Evolutionary conservation across 2,797 vertebrate genomes (phyloP), one percentile per base, ranked within the genome.

Genomic region (Sylvia borin): DNA sequence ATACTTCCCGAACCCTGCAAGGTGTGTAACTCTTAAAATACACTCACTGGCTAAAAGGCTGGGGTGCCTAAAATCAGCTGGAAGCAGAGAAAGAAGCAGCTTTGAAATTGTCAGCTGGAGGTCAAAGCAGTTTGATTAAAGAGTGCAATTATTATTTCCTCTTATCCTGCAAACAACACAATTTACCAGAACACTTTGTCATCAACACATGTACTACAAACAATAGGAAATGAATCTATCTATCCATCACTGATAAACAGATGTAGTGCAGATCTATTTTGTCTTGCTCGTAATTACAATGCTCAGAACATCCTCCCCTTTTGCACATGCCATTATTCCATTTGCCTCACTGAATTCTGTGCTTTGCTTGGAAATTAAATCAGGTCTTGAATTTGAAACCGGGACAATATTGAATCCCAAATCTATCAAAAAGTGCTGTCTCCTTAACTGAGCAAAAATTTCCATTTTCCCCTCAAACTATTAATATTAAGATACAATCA

Each of bases 401-500:
- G 94, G 86, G 79, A 95, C 95, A 95, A 95, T 95, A 96, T 90
- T 97, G 91, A 95, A 94, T 94, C 88, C 85, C 78, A 89, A 92
- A 86, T 96, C 96, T 96, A 95, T 96, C 92, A 91, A 82, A 96
- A 97, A 95, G 73, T 74, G 70, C 93, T 96, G 88, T 93, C 96
- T 96, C 74, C 95, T 95, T 96, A 96, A 97, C 90, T 92, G 93
- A 96, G 91, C 67, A 68, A 92, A 97, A 94, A 89, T 92, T 96
- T 96, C 94, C 97, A 90, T 97, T 97, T 97, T 42, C 85, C 76
- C 93, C 70, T 96, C 94, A 94, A 92, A 91, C 88, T 97, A 94
- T 98, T 98, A 97, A 98, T 96, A 98, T 97, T 96, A 97, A 98
- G 97, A 98, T 96, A 97, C 88, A 95, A 95, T 97, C 94, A 80